These are phyloP conservation scores for Leuciscus waleckii DNA, from an alignment of 2,797 vertebrate species.

Conservation along the genomic window DNA sequence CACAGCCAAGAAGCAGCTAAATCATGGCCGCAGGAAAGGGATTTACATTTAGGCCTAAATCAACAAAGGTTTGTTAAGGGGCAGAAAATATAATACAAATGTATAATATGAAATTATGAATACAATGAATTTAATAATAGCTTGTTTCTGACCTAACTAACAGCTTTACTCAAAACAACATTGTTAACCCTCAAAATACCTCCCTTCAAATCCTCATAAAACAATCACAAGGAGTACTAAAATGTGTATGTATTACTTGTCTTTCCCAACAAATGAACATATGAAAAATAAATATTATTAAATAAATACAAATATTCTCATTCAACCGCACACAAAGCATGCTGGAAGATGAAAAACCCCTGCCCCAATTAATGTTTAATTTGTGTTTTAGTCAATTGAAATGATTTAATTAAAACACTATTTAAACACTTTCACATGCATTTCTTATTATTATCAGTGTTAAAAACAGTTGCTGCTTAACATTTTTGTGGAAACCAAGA, in stretches of 20 bases:
- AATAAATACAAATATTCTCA: not conserved
- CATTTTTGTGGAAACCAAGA: not conserved
- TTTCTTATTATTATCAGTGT: not conserved
- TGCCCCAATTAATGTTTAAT: not conserved
- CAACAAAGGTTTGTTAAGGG: not conserved
- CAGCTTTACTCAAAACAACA: not conserved
- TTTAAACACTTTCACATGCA: not conserved
- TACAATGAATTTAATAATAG: not conserved
- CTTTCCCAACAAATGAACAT: not conserved
- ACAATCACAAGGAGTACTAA: not conserved
- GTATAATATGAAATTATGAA: not conserved
- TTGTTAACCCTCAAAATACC: not conserved
- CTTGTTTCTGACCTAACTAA: not conserved
- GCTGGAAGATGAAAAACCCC: not conserved
- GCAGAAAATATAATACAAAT: not conserved
- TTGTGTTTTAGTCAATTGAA: not conserved
- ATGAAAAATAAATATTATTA: not conserved
- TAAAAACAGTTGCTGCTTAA: not conserved
- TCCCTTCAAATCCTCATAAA: not conserved
- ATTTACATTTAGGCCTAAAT: conserved; percentile 15
- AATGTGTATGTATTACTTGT: not conserved
- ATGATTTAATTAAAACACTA: not conserved
- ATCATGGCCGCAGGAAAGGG: conserved; percentile 6
- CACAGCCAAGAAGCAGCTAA: conserved; percentile 6
- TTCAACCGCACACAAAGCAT: not conserved